Percentiles rank a stretch among this genome's conserved stretches.
phyloP scores from a whole-genome alignment of 2,113 vertebrate species.

The Melanerpes formicivorus region DNA sequence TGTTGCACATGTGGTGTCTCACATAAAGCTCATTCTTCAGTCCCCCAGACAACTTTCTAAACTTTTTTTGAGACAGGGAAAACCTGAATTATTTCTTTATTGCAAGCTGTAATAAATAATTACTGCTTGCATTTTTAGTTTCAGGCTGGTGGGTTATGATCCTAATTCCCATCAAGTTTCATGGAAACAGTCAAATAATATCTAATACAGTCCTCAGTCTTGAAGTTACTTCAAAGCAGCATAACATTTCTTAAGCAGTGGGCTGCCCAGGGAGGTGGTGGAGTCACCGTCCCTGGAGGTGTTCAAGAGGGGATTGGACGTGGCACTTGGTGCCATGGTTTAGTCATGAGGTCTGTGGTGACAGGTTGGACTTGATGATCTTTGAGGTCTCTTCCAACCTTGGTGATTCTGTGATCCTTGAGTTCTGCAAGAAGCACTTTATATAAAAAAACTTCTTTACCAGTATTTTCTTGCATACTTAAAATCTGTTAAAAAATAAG shows the following conservation, averaged over 20 bases:
- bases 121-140: background rate
- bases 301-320: no score
- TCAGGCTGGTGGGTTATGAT: background rate
- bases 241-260: background rate
- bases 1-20: fast-evolving
- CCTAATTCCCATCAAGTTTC: background rate
- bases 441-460: background rate
- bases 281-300: no score
- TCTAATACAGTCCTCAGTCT: background rate
- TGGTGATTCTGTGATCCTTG: background rate
- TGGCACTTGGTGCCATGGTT: no score
- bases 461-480: background rate
- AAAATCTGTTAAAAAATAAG: background rate
- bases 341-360: no score
- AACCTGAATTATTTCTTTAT: background rate
- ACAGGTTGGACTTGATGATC: no score
- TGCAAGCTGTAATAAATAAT: background rate
- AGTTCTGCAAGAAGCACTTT: background rate
- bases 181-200: background rate
- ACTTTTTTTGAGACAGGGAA: background rate
- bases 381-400: no score
- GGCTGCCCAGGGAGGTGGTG: no score
- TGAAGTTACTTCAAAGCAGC: background rate
- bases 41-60: background rate
- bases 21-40: background rate